phyloP scores from a whole-genome alignment of 2,888 invertebrate species.

The Eupeodes latifasciatus region DNA sequence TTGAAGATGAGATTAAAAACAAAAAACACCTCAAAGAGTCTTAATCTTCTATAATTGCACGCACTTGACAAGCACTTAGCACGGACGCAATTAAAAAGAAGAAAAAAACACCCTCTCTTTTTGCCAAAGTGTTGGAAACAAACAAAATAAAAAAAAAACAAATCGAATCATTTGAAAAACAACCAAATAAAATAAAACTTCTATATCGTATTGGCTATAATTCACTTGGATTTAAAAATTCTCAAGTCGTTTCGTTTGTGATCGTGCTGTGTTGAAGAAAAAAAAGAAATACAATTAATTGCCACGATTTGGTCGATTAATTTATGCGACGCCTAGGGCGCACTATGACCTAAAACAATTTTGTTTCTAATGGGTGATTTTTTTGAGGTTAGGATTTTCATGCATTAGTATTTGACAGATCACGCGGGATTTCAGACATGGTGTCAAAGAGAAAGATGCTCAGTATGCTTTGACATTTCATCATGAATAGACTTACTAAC shows the following conservation, averaged over 20 bases:
- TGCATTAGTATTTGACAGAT: no score
- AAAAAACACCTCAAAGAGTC: not conserved
- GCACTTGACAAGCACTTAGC: slow-evolving; percentile 40
- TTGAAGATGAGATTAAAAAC: slow-evolving; percentile 1
- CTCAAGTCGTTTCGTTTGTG: not conserved
- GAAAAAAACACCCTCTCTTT: not conserved
- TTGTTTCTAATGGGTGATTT: no score
- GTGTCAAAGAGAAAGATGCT: no score
- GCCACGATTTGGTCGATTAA: slow-evolving; percentile 55
- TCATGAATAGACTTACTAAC: no score
- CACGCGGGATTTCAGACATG: no score
- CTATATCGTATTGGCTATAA: not conserved
- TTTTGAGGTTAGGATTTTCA: no score
- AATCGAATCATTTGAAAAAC: not conserved
- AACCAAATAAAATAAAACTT: slow-evolving; percentile 27
- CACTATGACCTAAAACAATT: slow-evolving; percentile 43
- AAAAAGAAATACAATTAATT: slow-evolving; percentile 54
- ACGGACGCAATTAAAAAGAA: slow-evolving; percentile 12
- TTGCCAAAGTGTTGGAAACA: not conserved
- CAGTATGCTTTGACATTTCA: no score
- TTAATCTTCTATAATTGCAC: slow-evolving; percentile 36
- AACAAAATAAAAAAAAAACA: not conserved
- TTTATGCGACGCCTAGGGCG: slow-evolving; percentile 52
- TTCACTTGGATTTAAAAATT: slow-evolving; percentile 14
- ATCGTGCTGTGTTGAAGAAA: not conserved